Percentiles rank a stretch among this genome's conserved stretches.
Evolutionary conservation across 2,113 vertebrate species (phyloP).

Genomic region (Sinocyclocheilus anophthalmus): DNA sequence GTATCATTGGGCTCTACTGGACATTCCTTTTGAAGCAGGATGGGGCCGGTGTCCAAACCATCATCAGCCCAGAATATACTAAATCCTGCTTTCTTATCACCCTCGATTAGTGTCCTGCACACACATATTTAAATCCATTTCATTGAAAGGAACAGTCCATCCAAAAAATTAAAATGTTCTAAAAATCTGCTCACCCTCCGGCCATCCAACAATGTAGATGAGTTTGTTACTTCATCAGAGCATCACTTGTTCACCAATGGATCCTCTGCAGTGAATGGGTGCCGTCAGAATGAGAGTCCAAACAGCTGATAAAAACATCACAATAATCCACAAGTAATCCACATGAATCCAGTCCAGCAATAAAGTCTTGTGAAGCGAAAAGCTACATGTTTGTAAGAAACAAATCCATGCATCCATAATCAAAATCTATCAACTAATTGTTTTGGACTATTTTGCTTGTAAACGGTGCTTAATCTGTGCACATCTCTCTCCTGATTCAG

Average conservation of each 20-base stretch:
- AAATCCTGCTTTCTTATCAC: constrained; percentile 92
- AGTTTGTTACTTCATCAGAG: not conserved
- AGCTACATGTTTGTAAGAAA: too few relatives aligned
- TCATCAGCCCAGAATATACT: constrained; percentile 97
- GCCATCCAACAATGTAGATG: not conserved
- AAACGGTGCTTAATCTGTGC: not conserved
- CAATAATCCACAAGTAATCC: too few relatives aligned
- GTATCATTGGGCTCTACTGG: constrained; percentile 87
- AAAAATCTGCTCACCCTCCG: not conserved
- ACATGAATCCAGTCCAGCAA: not conserved
- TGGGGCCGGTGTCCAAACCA: constrained; percentile 93
- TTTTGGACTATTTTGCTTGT: not conserved
- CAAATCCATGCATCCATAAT: too few relatives aligned
- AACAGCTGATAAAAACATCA: not conserved
- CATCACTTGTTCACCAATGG: not conserved
- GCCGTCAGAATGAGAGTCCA: not conserved
- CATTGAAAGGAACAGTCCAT: not conserved
- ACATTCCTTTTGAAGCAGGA: constrained; percentile 91
- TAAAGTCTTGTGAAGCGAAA: not conserved
- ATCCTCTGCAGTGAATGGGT: not conserved
- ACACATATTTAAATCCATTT: constrained; percentile 12
- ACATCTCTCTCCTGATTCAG: not conserved
- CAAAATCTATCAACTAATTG: not conserved
- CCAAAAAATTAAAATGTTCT: not conserved
- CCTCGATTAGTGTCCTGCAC: constrained; percentile 92